Conservation (phyloP, 2,113 vertebrate species). For the Lepidothrix coronata region DNA sequence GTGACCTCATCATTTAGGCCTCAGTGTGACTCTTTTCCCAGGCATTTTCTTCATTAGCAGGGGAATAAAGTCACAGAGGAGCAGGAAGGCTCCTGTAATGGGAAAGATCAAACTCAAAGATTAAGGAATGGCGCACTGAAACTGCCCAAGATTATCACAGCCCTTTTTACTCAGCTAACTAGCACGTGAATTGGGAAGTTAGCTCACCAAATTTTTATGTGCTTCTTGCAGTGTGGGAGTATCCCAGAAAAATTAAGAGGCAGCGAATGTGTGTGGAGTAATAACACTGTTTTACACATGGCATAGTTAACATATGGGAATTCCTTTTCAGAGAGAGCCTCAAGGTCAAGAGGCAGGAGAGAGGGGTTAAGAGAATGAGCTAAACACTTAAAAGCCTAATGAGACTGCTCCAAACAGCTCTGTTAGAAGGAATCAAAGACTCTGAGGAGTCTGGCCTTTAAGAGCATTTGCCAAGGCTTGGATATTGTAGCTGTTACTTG, state of each 20-base stretch:
- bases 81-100: background rate
- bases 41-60: conserved; percentile 36
- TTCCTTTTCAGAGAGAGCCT: background rate
- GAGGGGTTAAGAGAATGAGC: background rate
- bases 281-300: background rate
- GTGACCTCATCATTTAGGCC: background rate
- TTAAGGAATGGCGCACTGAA: background rate
- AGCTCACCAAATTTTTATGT: background rate
- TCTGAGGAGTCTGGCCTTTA: background rate
- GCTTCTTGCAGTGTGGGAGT: background rate
- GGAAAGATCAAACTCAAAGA: background rate
- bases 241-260: background rate
- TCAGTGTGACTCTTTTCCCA: background rate
- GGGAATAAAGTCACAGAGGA: conserved; percentile 1
- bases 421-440: background rate
- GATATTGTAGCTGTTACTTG: background rate
- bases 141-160: background rate
- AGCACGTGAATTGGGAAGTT: background rate
- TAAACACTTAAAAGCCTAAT: background rate
- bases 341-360: background rate
- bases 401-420: background rate
- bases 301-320: background rate
- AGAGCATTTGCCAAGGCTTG: background rate
- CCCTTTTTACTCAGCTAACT: background rate
- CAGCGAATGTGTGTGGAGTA: background rate